Conservation (phyloP, 2,888 invertebrate genomes). For the Meteorus cinctellus region DNA sequence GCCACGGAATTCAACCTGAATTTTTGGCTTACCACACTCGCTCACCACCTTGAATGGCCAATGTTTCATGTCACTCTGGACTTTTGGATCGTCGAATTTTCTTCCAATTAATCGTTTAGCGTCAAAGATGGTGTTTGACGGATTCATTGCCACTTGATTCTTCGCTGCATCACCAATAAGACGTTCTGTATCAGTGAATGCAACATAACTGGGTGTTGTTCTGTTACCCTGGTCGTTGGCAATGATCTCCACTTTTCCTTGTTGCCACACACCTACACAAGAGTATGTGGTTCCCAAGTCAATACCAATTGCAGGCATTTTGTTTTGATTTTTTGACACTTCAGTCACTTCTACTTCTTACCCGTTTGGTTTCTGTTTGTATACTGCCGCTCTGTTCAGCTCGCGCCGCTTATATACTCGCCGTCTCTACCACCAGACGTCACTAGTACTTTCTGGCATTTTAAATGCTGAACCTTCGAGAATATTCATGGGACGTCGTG, state of each 20-base stretch:
- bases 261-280: constrained; percentile 77
- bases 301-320: constrained; percentile 78
- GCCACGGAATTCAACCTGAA: too few species aligned
- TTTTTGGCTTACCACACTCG: too few species aligned
- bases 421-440: background rate
- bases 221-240: constrained; percentile 93
- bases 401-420: constrained; percentile 40
- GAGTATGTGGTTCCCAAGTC: constrained; percentile 7
- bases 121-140: constrained; percentile 81
- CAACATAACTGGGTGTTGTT: constrained; percentile 88
- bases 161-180: constrained; percentile 77
- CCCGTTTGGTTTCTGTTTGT: constrained; percentile 38
- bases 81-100: constrained; percentile 81
- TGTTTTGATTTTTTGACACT: constrained; percentile 72
- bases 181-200: constrained; percentile 77
- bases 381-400: constrained; percentile 34
- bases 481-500: background rate
- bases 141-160: constrained; percentile 90
- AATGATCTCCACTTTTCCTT: constrained; percentile 87
- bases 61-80: too few species aligned
- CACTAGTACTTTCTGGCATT: background rate
- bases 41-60: too few species aligned
- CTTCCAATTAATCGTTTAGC: constrained; percentile 59
- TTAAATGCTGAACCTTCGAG: background rate
- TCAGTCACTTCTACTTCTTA: constrained; percentile 21